Conservation (phyloP, 2,113 vertebrate genomes). For the Odocoileus hemionus region DNA sequence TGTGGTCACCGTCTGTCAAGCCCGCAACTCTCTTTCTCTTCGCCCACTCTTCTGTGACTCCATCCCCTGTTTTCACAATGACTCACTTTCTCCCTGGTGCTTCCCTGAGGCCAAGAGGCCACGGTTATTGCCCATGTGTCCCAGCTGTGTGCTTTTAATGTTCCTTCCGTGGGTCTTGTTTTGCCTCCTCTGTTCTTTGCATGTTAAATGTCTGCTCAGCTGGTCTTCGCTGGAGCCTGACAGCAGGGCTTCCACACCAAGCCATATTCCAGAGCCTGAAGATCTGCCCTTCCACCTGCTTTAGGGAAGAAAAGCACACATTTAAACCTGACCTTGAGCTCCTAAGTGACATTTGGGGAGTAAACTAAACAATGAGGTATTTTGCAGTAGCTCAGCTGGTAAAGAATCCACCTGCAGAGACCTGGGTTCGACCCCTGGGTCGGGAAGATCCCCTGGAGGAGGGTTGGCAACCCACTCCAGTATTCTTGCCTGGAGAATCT, state of each 20-base stretch:
- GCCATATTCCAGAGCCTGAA: not conserved
- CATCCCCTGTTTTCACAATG: not conserved
- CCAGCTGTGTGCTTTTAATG: not conserved
- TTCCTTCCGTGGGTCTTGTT: not conserved
- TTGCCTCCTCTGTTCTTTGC: not conserved
- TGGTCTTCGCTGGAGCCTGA: not conserved
- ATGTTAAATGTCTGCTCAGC: constrained; percentile 46
- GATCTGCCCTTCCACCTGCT: constrained; percentile 21
- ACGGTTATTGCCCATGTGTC: not conserved
- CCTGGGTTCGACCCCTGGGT: not conserved
- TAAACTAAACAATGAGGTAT: constrained; percentile 12
- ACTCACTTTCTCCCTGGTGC: constrained; percentile 17
- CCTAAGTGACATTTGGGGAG: not conserved
- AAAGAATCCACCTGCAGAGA: not conserved
- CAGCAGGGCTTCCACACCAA: constrained; percentile 12
- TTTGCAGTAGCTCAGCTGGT: not conserved
- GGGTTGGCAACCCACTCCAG: not conserved
- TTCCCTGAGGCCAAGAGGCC: not conserved
- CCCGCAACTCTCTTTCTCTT: not conserved
- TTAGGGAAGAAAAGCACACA: not conserved
- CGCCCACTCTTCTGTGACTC: not conserved
- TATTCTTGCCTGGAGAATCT: not conserved
- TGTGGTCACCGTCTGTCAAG: not conserved
- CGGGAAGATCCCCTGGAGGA: not conserved
- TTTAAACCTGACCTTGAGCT: constrained; percentile 56